Base-by-base conservation (phyloP, 2,888 invertebrate genomes). In the Esperia sulphurella region DNA sequence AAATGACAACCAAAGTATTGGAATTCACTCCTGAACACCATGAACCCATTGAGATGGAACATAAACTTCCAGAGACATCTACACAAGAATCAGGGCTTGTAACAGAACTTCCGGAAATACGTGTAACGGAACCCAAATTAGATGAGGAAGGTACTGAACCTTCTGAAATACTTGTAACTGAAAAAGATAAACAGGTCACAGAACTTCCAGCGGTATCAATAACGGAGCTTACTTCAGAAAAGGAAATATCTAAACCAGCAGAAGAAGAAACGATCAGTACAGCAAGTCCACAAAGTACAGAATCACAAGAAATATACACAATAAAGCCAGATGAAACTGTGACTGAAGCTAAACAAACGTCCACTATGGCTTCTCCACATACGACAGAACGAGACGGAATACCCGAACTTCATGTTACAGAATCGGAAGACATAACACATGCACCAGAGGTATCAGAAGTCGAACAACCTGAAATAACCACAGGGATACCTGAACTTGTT, bases 311-410 rank as follows among this genome's bases (percentile, higher is more conserved):
- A 2, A 37, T 37, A 37, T 13, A 39, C 6, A 8, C 39, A 39
- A 39, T 13, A 39, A 13, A 8, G 8, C 5, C 39, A 8, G 14
- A 13, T 8, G 14, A 39, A 39, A 21, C 39, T 28, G 41, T 42
- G 42, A 51, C 59, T 39, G 47, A 48, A 43, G 37, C 41, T 38
- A 50, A 57, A 38, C 43, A 52, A 44, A 33, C 14, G n/a, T 41
- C 21, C 14, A 28, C 41, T 21, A 21, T 21, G 21, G 3, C 21
- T 21, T 21, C 21, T 21, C 21, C 21, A 21, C 21, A n/a, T 9
- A 7, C 12, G n/a, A 10, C 41, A 1, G 33, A 42, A 42, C 30
- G 10, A 33, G 9, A 33, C 4, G 31, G 28, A 37, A 12, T 37
- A 28, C 28, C 37, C 2, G 43, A 43, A 33, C n/a, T n/a, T 14